Conservation (phyloP, 2,888 invertebrate species). For the Acronicta leporina region DNA sequence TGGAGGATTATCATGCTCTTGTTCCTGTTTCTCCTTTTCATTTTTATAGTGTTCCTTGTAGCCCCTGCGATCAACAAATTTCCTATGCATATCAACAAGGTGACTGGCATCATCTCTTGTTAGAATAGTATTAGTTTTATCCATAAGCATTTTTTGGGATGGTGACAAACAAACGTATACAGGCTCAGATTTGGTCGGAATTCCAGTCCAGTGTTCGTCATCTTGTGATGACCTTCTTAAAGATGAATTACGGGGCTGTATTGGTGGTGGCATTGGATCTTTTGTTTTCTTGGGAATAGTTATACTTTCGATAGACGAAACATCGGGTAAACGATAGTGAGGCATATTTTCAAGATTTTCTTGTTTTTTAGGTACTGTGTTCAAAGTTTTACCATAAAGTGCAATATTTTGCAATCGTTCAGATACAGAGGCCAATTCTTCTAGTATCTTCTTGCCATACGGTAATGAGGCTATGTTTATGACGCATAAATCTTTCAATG, state of each 20-base stretch:
- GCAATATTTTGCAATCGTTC: slow-evolving; percentile 84
- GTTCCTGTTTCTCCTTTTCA: slow-evolving; percentile 52
- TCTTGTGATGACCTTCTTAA: slow-evolving; percentile 74
- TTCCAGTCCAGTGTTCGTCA: slow-evolving; percentile 88
- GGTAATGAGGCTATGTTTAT: slow-evolving; percentile 91
- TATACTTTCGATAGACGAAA: slow-evolving; percentile 82
- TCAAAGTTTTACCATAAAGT: slow-evolving; percentile 55
- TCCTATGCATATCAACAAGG: slow-evolving; percentile 91
- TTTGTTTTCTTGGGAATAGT: slow-evolving; percentile 67
- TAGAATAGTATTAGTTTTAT: slow-evolving; percentile 86
- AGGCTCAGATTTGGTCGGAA: slow-evolving; percentile 90
- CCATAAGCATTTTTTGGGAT: slow-evolving; percentile 90
- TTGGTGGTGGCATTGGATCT: slow-evolving; percentile 75
- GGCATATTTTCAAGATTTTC: slow-evolving; percentile 73
- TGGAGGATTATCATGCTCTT: slow-evolving; percentile 55
- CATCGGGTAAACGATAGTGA: slow-evolving; percentile 80
- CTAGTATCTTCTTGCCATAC: slow-evolving; percentile 91
- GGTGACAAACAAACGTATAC: slow-evolving; percentile 92
- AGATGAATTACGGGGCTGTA: slow-evolving; percentile 82
- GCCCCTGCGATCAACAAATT: slow-evolving; percentile 91
- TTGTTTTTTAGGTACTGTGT: slow-evolving; percentile 36
- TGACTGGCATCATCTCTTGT: slow-evolving; percentile 89
- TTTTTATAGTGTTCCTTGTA: slow-evolving; percentile 76
- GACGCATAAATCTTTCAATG: slow-evolving; percentile 91
- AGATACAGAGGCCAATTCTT: slow-evolving; percentile 91